Evolutionary conservation across 1,140 invertebrate genomes (phyloP).

Genomic region (Papilio aristodemus): DNA sequence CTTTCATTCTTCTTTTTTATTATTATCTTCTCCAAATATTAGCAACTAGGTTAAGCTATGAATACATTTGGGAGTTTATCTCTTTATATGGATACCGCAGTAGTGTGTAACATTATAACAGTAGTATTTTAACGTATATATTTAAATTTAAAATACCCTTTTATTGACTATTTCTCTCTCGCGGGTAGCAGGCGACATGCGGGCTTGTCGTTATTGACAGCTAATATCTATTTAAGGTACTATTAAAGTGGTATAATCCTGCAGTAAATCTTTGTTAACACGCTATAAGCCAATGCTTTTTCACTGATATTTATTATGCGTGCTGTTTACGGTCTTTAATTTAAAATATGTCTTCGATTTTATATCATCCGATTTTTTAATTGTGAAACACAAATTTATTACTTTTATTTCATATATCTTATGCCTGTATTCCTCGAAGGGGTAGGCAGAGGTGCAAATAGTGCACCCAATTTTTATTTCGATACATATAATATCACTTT

Average conservation of each 20-base stretch:
- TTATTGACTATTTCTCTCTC: conserved; percentile 10
- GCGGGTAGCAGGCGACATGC: conserved; percentile 45
- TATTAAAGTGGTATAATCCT: conserved; percentile 56
- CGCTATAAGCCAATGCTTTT: conserved; percentile 50
- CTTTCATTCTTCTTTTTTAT: too few relatives aligned
- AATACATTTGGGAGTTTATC: neutral
- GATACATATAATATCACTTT: too few relatives aligned
- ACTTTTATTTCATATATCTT: neutral
- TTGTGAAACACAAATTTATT: neutral
- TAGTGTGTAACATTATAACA: neutral
- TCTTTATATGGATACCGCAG: neutral
- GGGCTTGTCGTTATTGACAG: conserved; percentile 65
- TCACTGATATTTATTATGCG: conserved; percentile 70
- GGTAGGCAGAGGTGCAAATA: too few relatives aligned
- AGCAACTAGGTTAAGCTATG: too few relatives aligned
- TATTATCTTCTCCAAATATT: too few relatives aligned
- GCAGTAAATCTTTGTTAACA: conserved; percentile 72
- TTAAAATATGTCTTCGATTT: conserved; percentile 46
- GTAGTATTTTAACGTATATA: conserved; percentile 36
- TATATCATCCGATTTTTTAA: conserved; percentile 38
- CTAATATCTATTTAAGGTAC: conserved; percentile 66
- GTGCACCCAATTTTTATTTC: too few relatives aligned
- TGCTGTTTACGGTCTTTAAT: conserved; percentile 57
- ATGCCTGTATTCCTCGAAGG: too few relatives aligned
- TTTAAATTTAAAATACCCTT: conserved; percentile 43